Evolutionary conservation across 2,888 invertebrate genomes (phyloP).

Genomic region (Trichopoda pennipes): DNA sequence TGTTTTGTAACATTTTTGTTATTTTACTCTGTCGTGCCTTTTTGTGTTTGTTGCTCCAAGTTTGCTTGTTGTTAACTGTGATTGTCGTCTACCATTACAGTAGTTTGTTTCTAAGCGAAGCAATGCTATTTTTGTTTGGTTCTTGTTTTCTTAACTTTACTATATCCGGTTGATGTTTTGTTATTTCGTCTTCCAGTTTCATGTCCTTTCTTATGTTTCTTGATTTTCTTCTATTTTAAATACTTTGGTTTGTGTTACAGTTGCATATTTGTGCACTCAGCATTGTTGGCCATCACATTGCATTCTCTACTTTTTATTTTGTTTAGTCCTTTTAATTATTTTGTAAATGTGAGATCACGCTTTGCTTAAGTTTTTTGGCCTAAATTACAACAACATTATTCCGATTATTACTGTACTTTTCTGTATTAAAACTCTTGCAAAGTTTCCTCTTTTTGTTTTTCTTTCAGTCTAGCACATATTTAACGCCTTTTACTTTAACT

Average conservation of each 20-base stretch:
- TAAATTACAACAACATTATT: constrained; percentile 44
- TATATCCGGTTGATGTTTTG: constrained; percentile 56
- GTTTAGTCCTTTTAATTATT: constrained; percentile 7
- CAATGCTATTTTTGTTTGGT: constrained; percentile 32
- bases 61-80: constrained; percentile 53
- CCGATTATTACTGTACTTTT: constrained; percentile 28
- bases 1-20: constrained; percentile 18
- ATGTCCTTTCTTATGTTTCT: constrained; percentile 42
- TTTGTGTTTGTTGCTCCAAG: constrained; percentile 25
- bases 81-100: constrained; percentile 30
- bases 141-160: constrained; percentile 54
- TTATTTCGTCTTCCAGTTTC: background rate
- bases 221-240: constrained; percentile 13
- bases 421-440: constrained; percentile 25
- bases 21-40: background rate
- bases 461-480: constrained; percentile 30
- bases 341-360: background rate
- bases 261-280: background rate
- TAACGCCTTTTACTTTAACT: constrained; percentile 42
- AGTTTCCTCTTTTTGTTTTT: constrained; percentile 3
- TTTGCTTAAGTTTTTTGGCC: constrained; percentile 34
- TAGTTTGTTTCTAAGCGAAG: constrained; percentile 37
- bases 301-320: constrained; percentile 35
- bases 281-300: constrained; percentile 52
- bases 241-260: background rate